A percentile compares a stretch with the other conserved stretches of the same genome.
phyloP scores from a whole-genome alignment of 2,797 vertebrate species.

The Anabacerthia variegaticeps region DNA sequence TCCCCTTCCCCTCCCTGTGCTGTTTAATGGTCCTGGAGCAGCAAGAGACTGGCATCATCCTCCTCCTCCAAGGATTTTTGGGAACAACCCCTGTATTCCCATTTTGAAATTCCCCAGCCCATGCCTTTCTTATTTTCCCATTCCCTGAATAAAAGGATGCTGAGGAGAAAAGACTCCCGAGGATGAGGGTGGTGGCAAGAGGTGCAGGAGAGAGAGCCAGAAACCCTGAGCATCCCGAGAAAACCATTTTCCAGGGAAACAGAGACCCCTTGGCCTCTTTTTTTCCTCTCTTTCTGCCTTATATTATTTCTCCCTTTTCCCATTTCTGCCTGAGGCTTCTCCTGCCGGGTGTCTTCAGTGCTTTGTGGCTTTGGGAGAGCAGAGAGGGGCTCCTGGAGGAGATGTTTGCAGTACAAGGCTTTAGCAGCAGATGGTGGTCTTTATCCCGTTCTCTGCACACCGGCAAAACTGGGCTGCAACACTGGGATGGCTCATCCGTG shows the following conservation, averaged over 20 bases:
- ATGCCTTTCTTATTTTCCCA: accelerated
- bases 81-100: background rate
- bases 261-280: accelerated
- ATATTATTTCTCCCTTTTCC: background rate
- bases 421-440: slow-evolving; percentile 20
- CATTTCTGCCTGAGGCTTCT: background rate
- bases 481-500: background rate
- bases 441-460: accelerated
- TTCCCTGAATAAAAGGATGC: background rate
- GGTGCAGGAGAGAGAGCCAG: accelerated
- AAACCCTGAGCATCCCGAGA: background rate
- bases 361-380: background rate
- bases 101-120: no score
- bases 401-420: background rate
- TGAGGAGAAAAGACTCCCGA: background rate
- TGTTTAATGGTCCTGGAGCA: accelerated
- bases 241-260: background rate
- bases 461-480: background rate
- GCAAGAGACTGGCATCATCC: background rate
- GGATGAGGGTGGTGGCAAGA: accelerated
- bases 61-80: background rate
- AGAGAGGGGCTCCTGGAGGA: background rate
- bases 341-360: accelerated
- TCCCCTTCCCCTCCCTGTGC: background rate
- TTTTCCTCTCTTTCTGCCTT: background rate